A percentile compares a stretch with the other conserved stretches of the same genome.
Conservation (phyloP, 2,888 invertebrate genomes). For the Scelioninae gen. 1 region DNA sequence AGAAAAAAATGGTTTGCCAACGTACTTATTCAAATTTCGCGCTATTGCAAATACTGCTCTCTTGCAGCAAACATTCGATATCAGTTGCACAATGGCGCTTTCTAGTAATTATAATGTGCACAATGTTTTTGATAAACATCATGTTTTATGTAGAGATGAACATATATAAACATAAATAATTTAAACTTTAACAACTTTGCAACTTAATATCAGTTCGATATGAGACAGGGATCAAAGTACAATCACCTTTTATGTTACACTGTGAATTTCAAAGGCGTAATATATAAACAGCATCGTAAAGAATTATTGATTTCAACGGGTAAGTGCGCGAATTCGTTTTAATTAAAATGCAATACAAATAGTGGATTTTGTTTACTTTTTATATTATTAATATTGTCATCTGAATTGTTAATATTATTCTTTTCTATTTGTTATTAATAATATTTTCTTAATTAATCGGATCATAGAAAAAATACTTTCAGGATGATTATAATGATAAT, state of each 20-base stretch:
- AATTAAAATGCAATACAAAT: conserved; percentile 21
- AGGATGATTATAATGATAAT: too few relatives aligned
- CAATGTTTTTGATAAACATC: conserved; percentile 23
- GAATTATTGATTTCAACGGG: conserved; percentile 27
- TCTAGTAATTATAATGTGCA: conserved; percentile 10
- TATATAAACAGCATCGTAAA: conserved; percentile 13
- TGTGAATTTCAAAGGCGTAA: not conserved
- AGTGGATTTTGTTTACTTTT: conserved; percentile 24
- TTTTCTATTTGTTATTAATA: too few relatives aligned
- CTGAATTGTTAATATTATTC: conserved; percentile 13
- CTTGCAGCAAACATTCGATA: conserved; percentile 12
- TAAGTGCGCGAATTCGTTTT: conserved; percentile 30
- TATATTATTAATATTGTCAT: conserved; percentile 35
- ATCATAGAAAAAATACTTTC: too few relatives aligned
- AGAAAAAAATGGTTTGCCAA: too few relatives aligned
- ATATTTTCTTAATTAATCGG: too few relatives aligned
- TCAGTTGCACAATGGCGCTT: conserved; percentile 14
- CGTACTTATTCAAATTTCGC: not conserved
- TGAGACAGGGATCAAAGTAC: conserved; percentile 40
- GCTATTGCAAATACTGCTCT: conserved; percentile 4
- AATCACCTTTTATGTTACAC: conserved; percentile 13
- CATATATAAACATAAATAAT: not conserved
- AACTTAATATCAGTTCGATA: conserved; percentile 15
- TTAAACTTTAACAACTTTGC: not conserved
- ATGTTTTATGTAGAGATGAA: not conserved